A percentile compares a stretch with the other conserved stretches of the same genome.
Evolutionary conservation across 2,797 vertebrate species (phyloP).

Genomic region (Enteromius paludinosus): DNA sequence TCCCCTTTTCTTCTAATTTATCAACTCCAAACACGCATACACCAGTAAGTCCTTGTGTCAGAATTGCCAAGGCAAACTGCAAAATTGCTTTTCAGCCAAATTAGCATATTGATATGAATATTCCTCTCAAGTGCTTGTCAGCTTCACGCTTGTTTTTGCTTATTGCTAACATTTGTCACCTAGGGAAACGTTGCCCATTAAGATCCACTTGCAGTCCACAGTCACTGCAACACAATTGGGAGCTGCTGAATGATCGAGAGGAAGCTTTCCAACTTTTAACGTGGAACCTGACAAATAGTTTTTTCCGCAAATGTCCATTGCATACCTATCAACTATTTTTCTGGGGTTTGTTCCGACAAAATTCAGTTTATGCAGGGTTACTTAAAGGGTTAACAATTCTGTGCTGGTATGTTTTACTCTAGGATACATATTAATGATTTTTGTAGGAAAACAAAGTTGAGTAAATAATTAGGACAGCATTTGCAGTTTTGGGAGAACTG

Average conservation of each 20-base stretch:
- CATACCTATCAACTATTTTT: neutral
- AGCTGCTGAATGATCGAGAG: neutral
- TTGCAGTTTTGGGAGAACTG: neutral
- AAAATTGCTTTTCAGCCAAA: constrained; percentile 30
- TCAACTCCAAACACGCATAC: constrained; percentile 2
- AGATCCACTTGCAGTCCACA: constrained; percentile 30
- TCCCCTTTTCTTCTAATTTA: neutral
- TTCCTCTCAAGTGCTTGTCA: constrained; percentile 35
- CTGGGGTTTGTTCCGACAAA: neutral
- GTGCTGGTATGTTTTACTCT: neutral
- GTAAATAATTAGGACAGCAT: neutral
- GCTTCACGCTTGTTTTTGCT: constrained; percentile 27
- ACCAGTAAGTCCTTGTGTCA: constrained; percentile 21
- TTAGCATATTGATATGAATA: constrained; percentile 42
- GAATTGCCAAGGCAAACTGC: constrained; percentile 24
- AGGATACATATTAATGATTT: neutral
- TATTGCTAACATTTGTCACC: constrained; percentile 33
- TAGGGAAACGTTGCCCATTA: constrained; percentile 31
- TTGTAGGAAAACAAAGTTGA: neutral
- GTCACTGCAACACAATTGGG: neutral
- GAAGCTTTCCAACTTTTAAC: constrained; percentile 4
- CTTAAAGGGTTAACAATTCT: neutral
- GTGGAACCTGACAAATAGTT: neutral
- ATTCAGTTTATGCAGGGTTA: neutral
- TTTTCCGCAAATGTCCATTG: neutral